phyloP scores from a whole-genome alignment of 2,888 invertebrate genomes.

The Epirrita christyi region DNA sequence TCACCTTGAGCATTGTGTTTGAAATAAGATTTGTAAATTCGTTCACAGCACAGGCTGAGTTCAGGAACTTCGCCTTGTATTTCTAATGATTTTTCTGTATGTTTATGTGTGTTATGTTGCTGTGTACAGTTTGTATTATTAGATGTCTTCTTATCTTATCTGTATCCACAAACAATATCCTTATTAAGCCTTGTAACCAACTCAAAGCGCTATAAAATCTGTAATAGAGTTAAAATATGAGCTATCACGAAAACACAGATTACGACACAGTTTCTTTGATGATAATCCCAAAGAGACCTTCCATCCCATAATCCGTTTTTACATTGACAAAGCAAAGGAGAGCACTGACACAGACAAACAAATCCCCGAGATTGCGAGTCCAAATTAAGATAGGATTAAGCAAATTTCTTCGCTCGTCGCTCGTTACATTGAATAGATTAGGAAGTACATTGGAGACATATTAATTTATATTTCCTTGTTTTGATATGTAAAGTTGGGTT shows the following conservation, averaged over 20 bases:
- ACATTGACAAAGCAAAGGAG: conserved; percentile 69
- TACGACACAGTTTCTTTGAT: conserved; percentile 18
- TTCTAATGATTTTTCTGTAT: too few relatives aligned
- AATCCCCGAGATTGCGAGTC: conserved; percentile 68
- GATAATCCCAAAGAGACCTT: conserved; percentile 46
- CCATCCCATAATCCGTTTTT: conserved; percentile 69
- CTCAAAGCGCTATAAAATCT: conserved; percentile 33
- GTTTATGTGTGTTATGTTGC: too few relatives aligned
- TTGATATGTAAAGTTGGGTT: neutral
- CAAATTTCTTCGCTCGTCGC: conserved; percentile 63
- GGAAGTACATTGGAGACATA: conserved; percentile 41
- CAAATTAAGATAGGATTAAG: conserved; percentile 72
- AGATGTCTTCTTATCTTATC: too few relatives aligned
- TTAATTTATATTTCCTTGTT: conserved; percentile 23
- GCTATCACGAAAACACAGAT: conserved; percentile 45
- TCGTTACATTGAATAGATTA: conserved; percentile 43
- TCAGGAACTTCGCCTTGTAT: too few relatives aligned
- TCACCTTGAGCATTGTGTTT: too few relatives aligned
- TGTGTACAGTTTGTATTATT: too few relatives aligned
- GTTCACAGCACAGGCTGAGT: too few relatives aligned
- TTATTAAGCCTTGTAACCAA: conserved; percentile 28
- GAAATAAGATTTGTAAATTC: too few relatives aligned
- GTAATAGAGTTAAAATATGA: conserved; percentile 58
- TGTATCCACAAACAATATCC: conserved; percentile 4
- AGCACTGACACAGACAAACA: conserved; percentile 54